Base-by-base conservation (phyloP, 2,797 vertebrate species). In the Microctenopoma steveboyesi region DNA sequence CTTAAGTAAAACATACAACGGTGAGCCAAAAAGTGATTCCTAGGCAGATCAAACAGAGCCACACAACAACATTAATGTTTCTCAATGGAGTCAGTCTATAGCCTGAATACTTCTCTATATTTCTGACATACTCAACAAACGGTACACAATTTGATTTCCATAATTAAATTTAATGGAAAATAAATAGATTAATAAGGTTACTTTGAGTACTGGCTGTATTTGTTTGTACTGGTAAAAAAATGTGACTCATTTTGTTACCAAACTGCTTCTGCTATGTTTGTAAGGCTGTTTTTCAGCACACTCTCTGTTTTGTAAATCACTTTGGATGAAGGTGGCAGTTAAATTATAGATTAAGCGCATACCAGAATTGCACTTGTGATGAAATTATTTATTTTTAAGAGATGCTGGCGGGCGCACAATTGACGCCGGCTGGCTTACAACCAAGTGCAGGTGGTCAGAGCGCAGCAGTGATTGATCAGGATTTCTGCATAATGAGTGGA, bases 331-430 rank as follows among this genome's bases (percentile, higher is more conserved):
- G 85, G 84, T 7, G 14, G 42, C 33, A 8, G 58, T 59, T 85
- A 66, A 86, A 86, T 88, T 88, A 91, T 82, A 86, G 76, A 87
- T 86, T 79, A 76, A 75, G 65, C 55, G 67, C 55, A 77, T 69
- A 79, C 39, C 68, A 67, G 70, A 84, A 79, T 62, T 81, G 76
- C 78, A 72, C 64, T 85, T 71, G 53, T 77, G 82, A 71, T 78
- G 63, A 79, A 86, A 86, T 84, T 14, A 67, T 87, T 87, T 82
- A 28, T 86, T 78, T 91, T 70, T 57, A 73, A 76, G 68, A 85
- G 68, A 52, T 5, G 40, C 66, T 81, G 80, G 82, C 82, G 73
- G 60, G 66, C 40, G 18, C 9, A 67, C 75, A 63, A 53, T 74
- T 14, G 39, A 76, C 1, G 62, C 51, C 49, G 51, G 76, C 78